Base-by-base conservation (phyloP, 2,797 vertebrate genomes). In the Huso huso region DNA sequence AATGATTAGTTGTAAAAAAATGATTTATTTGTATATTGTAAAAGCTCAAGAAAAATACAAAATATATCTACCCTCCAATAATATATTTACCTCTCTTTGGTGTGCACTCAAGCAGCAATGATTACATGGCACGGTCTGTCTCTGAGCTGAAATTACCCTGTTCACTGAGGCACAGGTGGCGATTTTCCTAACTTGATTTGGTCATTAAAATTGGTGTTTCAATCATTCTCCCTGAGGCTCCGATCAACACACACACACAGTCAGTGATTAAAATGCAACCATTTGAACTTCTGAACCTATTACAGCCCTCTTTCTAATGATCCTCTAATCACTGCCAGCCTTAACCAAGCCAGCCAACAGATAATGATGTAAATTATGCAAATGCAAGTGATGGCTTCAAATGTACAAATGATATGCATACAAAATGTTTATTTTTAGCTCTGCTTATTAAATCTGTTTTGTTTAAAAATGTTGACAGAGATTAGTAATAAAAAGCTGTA, bases 351-450 rank as follows among this genome's bases (percentile, higher is more conserved):
- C 73, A 81, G 75, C 71, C 82, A 83, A 78, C 78, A 87, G 85
- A 89, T 90, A 91, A 89, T 76, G 76, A 78, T 85, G 86, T 92
- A 86, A 90, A 90, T 93, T 89, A 92, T 86, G 87, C 78, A 91
- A 92, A 83, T 77, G 69, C 74, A 83, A 81, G 77, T 77, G 79
- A 72, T 66, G 74, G 82, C 80, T 71, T 70, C 60, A 65, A 1
- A 62, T 6, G 53, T 10, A 55, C 4, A 55, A 55, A 10, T n/a
- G 37, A 4, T 37, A 37, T 37, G 37, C 37, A 37, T 37, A 37
- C 37, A 37, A 37, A 37, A 37, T 37, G 37, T 37, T 37, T 37
- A 37, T 37, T 37, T 37, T 81, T 81, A 72, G 67, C 77, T 75
- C 69, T 48, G 59, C 65, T 68, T 72, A 69, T 71, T 78, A 78